Base-by-base conservation (phyloP, 1,140 invertebrate species). In the Drosophila varians region DNA sequence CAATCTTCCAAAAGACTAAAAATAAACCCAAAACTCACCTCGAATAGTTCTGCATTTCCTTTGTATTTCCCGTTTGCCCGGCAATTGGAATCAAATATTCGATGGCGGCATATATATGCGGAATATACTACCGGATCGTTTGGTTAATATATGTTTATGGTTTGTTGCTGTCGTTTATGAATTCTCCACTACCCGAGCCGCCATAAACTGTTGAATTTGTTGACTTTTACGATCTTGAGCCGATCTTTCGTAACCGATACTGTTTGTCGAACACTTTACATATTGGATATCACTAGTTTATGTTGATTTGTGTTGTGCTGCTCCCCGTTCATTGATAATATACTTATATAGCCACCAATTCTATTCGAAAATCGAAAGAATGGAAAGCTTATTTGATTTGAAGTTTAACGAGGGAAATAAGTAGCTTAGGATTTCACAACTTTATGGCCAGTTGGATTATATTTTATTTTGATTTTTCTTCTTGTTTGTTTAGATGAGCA, bases 181-280 rank as follows among this genome's bases (percentile, higher is more conserved):
- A 68, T 66, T 66, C 49, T 19, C 38, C 43, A 16, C 53, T 70
- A 11, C 52, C 38, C 60, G 23, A 38, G 28, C 34, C 21, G 58
- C 69, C 58, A 71, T 77, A 70, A 70, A 69, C 68, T 62, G 46
- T 66, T 60, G 57, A 65, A 47, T 74, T 80, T 55, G 52, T 73
- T 47, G 76, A 79, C 75, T 66, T 83, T 83, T 86, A 83, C 54
- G 75, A 72, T 45, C 46, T 66, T 60, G 51, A 72, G 77, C 72
- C 66, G 53, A 38, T 38, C 36, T 72, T 71, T 47, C 49, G 52
- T 69, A 62, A 62, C 53, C 48, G 48, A 62, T 72, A 16, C 47
- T 79, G 62, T 75, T 80, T 75, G 66, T 72, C 78, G 74, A 79
- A 56, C 80, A 86, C 80, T 64, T 79, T 86, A 68, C 61, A 74